A percentile compares a stretch with the other conserved stretches of the same genome.
Evolutionary conservation across 2,797 vertebrate species (phyloP).

Genomic region (Chloroceryle amazona): DNA sequence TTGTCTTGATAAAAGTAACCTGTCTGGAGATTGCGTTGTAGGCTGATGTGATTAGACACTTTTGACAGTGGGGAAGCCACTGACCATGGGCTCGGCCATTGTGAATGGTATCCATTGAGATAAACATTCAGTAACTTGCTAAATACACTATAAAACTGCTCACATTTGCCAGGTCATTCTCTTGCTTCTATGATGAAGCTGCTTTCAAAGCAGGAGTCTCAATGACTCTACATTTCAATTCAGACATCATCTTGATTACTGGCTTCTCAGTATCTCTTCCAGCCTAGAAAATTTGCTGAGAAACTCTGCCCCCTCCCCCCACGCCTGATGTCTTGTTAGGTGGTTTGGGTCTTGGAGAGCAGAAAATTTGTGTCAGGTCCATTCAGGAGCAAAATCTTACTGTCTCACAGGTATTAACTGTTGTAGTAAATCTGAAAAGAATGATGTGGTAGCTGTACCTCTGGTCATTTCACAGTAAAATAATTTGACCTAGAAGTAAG

Average conservation of each 20-base stretch:
- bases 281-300: background rate
- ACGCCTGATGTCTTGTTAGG: background rate
- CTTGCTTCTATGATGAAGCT: background rate
- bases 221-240: background rate
- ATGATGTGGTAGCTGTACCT: background rate
- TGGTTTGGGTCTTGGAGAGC: background rate
- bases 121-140: background rate
- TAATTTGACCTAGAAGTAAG: background rate
- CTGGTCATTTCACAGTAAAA: background rate
- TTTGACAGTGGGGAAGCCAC: background rate
- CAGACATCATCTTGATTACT: background rate
- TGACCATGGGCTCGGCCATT: background rate
- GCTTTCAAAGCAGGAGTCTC: background rate
- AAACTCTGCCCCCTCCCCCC: background rate
- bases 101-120: background rate
- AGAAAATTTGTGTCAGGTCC: background rate
- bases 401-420: background rate
- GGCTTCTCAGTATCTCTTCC: background rate
- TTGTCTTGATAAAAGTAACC: background rate
- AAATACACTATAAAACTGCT: background rate
- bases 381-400: background rate
- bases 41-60: background rate
- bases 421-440: background rate
- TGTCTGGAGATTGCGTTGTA: background rate
- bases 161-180: background rate